phyloP scores from a whole-genome alignment of 1,140 invertebrate species.

The Aphidius ervi region DNA sequence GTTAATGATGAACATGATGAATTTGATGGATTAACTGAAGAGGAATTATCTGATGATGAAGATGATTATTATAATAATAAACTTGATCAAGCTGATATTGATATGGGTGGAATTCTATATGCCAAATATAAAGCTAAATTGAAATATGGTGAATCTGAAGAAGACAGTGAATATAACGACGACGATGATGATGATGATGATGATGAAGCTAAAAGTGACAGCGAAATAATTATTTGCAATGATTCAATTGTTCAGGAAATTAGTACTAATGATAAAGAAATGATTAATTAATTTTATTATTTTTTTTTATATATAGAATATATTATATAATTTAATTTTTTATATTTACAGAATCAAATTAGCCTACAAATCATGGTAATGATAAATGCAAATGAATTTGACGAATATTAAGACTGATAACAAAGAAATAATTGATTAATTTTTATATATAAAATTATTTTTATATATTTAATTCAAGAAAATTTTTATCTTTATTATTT shows the following conservation, averaged over 20 bases:
- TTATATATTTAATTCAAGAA: no score
- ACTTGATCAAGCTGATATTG: constrained; percentile 51
- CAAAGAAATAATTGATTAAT: no score
- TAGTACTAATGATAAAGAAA: constrained; percentile 15
- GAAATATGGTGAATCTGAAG: background rate
- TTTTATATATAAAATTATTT: no score
- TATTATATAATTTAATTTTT: no score
- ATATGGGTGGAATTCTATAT: constrained; percentile 54
- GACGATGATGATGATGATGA: constrained; percentile 23
- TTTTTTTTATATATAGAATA: no score
- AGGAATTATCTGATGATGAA: constrained; percentile 41
- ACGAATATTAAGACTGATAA: no score
- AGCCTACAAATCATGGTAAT: no score
- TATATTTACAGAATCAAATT: no score
- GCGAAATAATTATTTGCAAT: constrained; percentile 17
- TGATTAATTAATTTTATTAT: no score
- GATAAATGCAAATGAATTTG: no score
- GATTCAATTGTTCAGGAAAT: constrained; percentile 16
- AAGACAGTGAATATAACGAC: no score
- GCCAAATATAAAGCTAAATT: constrained; percentile 55
- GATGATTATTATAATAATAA: constrained; percentile 49
- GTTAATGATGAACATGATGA: constrained; percentile 29
- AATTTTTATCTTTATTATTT: no score
- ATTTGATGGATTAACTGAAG: constrained; percentile 6
- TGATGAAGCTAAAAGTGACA: constrained; percentile 29